Percentiles rank a stretch among this genome's conserved stretches.
Evolutionary conservation across 2,888 invertebrate species (phyloP).

Genomic region (Phengaris alcon): DNA sequence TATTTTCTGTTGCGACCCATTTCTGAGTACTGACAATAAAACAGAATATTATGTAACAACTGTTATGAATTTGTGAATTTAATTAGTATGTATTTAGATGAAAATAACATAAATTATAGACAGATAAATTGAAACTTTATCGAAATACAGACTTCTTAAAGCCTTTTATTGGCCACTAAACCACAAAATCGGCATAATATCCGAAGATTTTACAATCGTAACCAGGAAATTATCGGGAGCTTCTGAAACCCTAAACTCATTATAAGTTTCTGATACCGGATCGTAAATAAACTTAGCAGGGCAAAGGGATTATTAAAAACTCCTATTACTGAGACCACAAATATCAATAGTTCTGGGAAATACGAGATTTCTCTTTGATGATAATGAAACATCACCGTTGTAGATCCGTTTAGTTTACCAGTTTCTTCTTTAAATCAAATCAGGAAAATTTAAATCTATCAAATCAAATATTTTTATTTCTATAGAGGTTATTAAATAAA

Average conservation of each 20-base stretch:
- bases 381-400: no score
- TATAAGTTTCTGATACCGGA: slow-evolving; percentile 15
- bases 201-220: not conserved
- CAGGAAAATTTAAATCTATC: no score
- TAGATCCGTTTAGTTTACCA: no score
- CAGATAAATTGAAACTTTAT: not conserved
- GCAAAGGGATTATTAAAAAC: not conserved
- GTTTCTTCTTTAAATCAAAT: no score
- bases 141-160: not conserved
- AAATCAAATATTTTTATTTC: no score
- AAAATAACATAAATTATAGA: not conserved
- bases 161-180: not conserved
- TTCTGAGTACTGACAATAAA: slow-evolving; percentile 16
- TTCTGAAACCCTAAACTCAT: slow-evolving; percentile 4
- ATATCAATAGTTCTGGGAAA: not conserved
- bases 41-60: not conserved
- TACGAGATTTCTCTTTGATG: not conserved
- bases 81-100: not conserved
- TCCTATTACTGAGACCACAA: not conserved
- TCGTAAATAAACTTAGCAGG: not conserved
- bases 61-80: not conserved
- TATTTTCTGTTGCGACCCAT: slow-evolving; percentile 25
- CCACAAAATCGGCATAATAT: not conserved
- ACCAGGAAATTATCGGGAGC: not conserved
- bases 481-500: no score